Conservation (phyloP, 2,797 vertebrate species). For the Hirundo rustica region DNA sequence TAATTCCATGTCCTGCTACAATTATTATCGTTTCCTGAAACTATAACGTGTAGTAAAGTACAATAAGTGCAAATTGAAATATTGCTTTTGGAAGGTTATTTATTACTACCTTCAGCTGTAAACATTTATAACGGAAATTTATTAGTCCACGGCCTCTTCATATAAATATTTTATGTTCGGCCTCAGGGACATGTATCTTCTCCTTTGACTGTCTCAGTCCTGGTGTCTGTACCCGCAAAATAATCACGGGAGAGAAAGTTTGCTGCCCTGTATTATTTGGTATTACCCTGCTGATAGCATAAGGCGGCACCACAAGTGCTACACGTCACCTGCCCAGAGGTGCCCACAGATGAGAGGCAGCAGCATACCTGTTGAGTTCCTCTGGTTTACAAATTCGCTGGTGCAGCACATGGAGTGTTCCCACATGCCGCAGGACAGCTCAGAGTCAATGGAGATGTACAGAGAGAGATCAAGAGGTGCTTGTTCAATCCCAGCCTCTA, state of each 20-base stretch:
- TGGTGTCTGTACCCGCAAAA: conserved; percentile 63
- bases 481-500: not conserved
- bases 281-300: not conserved
- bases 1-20: conserved; percentile 68
- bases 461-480: not conserved
- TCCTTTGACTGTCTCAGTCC: conserved; percentile 72
- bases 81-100: conserved; percentile 75
- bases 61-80: conserved; percentile 77
- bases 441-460: not conserved
- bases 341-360: not conserved
- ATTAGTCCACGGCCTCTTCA: conserved; percentile 71
- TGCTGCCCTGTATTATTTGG: conserved; percentile 50
- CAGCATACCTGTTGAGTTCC: not conserved
- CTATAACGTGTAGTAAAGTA: conserved; percentile 42
- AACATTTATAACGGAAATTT: conserved; percentile 78
- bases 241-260: conserved; percentile 59
- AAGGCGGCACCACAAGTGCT: not conserved
- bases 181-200: conserved; percentile 73
- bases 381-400: not conserved
- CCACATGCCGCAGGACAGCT: not conserved
- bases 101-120: conserved; percentile 76
- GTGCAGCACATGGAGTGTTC: not conserved
- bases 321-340: not conserved
- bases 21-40: conserved; percentile 79
- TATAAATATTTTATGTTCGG: conserved; percentile 81